Evolutionary conservation across 2,888 invertebrate species (phyloP).

Genomic region (Acrobasis consociella): DNA sequence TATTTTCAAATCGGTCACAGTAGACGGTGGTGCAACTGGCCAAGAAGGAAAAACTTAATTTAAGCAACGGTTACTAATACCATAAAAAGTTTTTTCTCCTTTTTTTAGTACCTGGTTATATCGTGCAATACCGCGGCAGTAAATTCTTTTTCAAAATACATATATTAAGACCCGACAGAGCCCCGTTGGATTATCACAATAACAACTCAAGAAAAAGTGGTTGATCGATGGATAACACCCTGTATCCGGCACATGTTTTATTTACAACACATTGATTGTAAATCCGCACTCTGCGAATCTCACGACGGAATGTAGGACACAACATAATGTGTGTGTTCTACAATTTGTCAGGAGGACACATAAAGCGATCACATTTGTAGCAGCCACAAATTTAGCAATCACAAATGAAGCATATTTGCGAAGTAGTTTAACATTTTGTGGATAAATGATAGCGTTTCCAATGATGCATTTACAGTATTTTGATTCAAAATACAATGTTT

Average conservation of each 20-base stretch:
- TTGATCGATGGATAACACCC: constrained; percentile 9
- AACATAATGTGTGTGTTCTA: constrained; percentile 5
- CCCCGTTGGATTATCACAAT: not conserved
- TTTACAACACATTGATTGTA: constrained; percentile 19
- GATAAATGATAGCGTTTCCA: not conserved
- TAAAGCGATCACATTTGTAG: constrained; percentile 7
- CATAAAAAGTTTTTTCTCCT: no score
- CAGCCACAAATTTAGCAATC: not conserved
- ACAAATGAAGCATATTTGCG: not conserved
- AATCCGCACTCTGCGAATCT: not conserved
- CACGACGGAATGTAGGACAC: constrained; percentile 7
- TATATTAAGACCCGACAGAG: not conserved
- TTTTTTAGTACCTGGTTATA: no score
- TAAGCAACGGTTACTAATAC: no score
- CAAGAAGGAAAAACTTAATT: no score
- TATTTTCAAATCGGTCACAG: no score
- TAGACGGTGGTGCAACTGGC: no score
- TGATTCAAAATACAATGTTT: not conserved
- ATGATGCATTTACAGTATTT: not conserved
- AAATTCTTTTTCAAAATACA: not conserved
- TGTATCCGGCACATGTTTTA: constrained; percentile 13
- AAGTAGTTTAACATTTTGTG: not conserved
- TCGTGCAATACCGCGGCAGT: not conserved
- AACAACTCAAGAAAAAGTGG: not conserved
- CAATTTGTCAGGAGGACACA: constrained; percentile 6